phyloP scores from a whole-genome alignment of 2,797 vertebrate genomes.

The Picus viridis region DNA sequence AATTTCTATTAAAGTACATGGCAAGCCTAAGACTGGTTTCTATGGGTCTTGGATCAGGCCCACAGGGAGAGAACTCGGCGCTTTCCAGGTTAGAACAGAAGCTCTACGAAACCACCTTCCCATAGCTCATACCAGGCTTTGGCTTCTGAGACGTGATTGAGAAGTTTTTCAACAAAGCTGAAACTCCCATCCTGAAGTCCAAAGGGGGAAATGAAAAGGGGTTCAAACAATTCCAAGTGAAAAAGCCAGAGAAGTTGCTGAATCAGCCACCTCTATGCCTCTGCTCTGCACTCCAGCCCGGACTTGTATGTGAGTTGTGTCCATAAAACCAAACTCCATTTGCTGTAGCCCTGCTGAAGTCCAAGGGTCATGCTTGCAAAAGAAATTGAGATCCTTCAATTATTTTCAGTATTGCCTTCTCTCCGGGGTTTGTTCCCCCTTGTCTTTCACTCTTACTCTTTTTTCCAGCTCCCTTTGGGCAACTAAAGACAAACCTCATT shows the following conservation, averaged over 20 bases:
- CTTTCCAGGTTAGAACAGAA: constrained; percentile 34
- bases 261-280: background rate
- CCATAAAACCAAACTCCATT: background rate
- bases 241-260: constrained; percentile 22
- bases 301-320: background rate
- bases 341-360: background rate
- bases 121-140: background rate
- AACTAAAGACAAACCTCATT: constrained; percentile 13
- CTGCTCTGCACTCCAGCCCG: background rate
- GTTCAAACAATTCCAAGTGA: background rate
- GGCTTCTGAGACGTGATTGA: constrained; percentile 4
- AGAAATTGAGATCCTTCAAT: background rate
- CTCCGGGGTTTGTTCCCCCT: background rate
- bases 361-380: background rate
- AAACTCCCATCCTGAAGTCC: background rate
- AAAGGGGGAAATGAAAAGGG: constrained; percentile 25
- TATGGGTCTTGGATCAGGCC: constrained; percentile 21
- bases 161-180: constrained; percentile 16
- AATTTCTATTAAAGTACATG: constrained; percentile 9
- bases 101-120: constrained; percentile 20
- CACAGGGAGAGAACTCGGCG: background rate
- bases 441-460: background rate
- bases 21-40: background rate
- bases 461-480: background rate
- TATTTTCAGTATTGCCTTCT: background rate